Conservation (phyloP, 1,140 invertebrate genomes). For the Campoletis sonorensis region DNA sequence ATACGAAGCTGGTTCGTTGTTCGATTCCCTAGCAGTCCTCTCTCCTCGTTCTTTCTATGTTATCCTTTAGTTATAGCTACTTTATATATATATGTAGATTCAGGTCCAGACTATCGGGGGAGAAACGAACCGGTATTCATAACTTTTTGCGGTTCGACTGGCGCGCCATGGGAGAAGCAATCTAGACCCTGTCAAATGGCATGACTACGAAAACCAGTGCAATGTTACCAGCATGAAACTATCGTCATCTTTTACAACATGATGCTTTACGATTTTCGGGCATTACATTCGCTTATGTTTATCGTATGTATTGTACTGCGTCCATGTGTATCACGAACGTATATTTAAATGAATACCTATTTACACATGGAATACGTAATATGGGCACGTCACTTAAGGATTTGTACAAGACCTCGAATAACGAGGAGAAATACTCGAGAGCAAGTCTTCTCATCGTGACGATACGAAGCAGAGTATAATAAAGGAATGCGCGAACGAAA, state of each 20-base stretch:
- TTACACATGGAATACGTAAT: conserved; percentile 8
- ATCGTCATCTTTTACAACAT: conserved; percentile 46
- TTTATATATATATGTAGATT: conserved; percentile 26
- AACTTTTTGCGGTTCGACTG: conserved; percentile 66
- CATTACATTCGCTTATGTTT: background rate
- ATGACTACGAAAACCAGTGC: conserved; percentile 67
- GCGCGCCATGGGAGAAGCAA: conserved; percentile 57
- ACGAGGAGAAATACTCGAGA: background rate
- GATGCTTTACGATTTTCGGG: conserved; percentile 23
- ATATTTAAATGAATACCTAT: background rate
- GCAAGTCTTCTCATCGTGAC: conserved; percentile 11
- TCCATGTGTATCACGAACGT: background rate
- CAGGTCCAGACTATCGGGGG: conserved; percentile 49
- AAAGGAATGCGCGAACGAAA: conserved; percentile 13
- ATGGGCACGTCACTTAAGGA: conserved; percentile 6
- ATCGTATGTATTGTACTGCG: background rate
- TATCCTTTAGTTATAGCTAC: background rate
- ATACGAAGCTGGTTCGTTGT: conserved; percentile 9
- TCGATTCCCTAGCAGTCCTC: conserved; percentile 9
- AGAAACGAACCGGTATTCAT: conserved; percentile 66
- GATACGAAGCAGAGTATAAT: conserved; percentile 14
- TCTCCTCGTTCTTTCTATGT: conserved; percentile 29
- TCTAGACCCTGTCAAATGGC: conserved; percentile 67
- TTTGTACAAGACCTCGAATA: background rate
- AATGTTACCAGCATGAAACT: conserved; percentile 54